Conservation (phyloP, 2,888 invertebrate genomes). For the Heteromurus nitidus region DNA sequence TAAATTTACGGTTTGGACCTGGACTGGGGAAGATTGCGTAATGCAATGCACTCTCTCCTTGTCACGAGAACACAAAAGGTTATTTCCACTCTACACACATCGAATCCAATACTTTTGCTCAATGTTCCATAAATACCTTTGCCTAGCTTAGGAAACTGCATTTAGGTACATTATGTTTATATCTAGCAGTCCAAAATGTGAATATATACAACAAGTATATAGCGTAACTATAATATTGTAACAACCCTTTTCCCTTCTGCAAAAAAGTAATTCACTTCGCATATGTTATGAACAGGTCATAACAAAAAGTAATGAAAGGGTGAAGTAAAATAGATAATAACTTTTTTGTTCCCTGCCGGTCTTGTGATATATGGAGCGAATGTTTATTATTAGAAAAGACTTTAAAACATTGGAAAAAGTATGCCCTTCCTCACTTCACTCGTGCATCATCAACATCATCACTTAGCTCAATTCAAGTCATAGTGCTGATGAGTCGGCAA, state of each 20-base stretch:
- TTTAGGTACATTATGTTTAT: no score
- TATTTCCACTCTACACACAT: no score
- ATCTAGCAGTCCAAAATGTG: no score
- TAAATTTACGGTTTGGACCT: slow-evolving; percentile 41
- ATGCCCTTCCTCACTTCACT: slow-evolving; percentile 22
- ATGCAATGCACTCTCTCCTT: not conserved
- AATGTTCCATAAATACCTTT: no score
- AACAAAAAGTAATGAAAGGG: not conserved
- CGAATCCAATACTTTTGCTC: no score
- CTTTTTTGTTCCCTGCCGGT: slow-evolving; percentile 27
- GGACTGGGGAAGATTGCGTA: not conserved
- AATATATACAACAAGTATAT: no score
- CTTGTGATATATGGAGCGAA: not conserved
- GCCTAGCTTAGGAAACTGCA: no score
- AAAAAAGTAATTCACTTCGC: not conserved
- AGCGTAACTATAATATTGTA: no score
- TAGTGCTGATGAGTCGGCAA: no score
- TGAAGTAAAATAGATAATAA: slow-evolving; percentile 19
- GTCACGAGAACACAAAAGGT: not conserved
- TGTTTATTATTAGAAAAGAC: slow-evolving; percentile 47
- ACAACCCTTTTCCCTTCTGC: no score
- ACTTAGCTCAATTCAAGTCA: not conserved
- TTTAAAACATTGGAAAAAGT: slow-evolving; percentile 39
- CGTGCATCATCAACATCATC: not conserved
- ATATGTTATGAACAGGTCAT: not conserved